These are phyloP conservation scores for Timema cristinae DNA, from an alignment of 2,888 invertebrate species.

Conservation along the genomic window DNA sequence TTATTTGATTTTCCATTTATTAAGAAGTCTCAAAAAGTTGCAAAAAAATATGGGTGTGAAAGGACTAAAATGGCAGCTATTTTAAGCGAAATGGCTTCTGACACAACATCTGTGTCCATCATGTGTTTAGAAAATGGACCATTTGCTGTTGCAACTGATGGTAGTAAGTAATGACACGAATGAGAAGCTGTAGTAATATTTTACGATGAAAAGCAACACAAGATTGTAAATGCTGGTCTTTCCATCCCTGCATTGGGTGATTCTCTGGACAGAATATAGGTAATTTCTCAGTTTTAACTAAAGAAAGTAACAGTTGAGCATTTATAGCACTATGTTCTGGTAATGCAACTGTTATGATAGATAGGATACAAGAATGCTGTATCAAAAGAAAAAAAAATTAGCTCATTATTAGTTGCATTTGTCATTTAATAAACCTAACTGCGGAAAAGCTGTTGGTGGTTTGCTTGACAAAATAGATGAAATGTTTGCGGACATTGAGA, in stretches of 20 bases:
- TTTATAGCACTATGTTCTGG: background rate
- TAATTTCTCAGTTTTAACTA: background rate
- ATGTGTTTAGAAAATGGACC: background rate
- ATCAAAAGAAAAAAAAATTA: background rate
- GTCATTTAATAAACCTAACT: background rate
- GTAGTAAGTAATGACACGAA: too few species aligned
- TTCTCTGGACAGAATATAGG: constrained; percentile 7
- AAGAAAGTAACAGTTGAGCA: background rate
- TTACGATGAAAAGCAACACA: background rate
- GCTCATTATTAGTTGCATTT: background rate
- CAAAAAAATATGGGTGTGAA: too few species aligned
- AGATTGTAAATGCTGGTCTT: background rate
- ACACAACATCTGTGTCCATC: too few species aligned
- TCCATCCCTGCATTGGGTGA: background rate
- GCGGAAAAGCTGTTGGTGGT: background rate
- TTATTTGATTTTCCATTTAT: background rate
- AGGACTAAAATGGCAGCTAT: too few species aligned
- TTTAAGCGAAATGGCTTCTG: too few species aligned
- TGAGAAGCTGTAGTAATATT: background rate
- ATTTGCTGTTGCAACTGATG: constrained; percentile 4
- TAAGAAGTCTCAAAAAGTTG: background rate
- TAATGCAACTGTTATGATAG: constrained; percentile 7
- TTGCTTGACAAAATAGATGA: constrained; percentile 9
- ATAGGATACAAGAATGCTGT: background rate
- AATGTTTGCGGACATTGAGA: background rate